Evolutionary conservation across 2,888 invertebrate species (phyloP).

Genomic region (Acrocera orbiculus): DNA sequence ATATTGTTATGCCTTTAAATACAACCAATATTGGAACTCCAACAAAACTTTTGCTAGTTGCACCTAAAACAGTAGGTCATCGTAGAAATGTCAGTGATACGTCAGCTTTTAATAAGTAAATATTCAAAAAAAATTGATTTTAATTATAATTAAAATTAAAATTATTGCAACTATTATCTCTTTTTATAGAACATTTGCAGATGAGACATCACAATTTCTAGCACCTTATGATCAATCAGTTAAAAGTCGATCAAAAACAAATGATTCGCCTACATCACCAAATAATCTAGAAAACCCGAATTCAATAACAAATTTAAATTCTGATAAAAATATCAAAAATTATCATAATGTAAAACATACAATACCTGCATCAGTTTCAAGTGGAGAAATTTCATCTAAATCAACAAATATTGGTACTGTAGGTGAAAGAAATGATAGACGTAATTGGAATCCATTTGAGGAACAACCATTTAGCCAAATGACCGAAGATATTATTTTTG

Average conservation of each 20-base stretch:
- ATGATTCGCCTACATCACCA: conserved; percentile 12
- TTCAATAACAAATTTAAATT: too few species aligned
- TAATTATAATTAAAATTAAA: conserved; percentile 15
- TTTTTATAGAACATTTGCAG: conserved; percentile 44
- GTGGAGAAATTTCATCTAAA: conserved; percentile 23
- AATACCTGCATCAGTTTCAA: conserved; percentile 23
- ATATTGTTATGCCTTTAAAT: conserved; percentile 12
- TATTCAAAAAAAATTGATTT: conserved; percentile 11
- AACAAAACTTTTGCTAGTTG: conserved; percentile 23
- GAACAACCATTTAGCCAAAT: conserved; percentile 55
- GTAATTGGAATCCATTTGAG: conserved; percentile 73
- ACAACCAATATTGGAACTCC: conserved; percentile 17
- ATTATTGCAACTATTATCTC: conserved; percentile 13
- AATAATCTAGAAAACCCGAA: neutral
- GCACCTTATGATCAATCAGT: conserved; percentile 55
- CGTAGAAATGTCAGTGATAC: conserved; percentile 71
- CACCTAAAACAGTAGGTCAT: conserved; percentile 38
- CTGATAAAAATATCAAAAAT: conserved; percentile 9
- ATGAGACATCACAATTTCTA: conserved; percentile 55
- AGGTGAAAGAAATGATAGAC: conserved; percentile 36
- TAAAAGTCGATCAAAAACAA: conserved; percentile 31
- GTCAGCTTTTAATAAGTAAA: conserved; percentile 62
- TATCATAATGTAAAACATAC: conserved; percentile 12
- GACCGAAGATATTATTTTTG: conserved; percentile 66
- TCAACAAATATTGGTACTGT: conserved; percentile 14